A percentile compares a stretch with the other conserved stretches of the same genome.
Conservation (phyloP, 1,140 invertebrate genomes). For the Papilio xuthus region DNA sequence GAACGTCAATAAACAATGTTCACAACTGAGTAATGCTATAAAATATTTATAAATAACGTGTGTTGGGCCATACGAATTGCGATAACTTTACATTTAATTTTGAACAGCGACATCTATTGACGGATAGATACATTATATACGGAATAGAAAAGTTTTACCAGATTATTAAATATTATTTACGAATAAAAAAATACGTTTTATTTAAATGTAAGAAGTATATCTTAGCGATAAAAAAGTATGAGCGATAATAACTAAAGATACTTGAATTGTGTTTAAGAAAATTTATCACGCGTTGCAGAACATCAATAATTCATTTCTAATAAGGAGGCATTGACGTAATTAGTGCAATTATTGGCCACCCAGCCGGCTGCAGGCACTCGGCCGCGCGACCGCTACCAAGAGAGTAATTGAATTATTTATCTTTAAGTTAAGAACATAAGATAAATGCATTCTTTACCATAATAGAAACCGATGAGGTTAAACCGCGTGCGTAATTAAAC, state of each 20-base stretch:
- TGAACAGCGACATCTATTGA: constrained; percentile 67
- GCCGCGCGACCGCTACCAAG: constrained; percentile 35
- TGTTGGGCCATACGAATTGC: constrained; percentile 43
- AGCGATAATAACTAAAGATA: too few species aligned
- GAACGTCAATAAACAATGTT: constrained; percentile 63
- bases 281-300: constrained; percentile 59
- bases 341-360: constrained; percentile 76
- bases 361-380: constrained; percentile 50
- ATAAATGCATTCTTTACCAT: constrained; percentile 66
- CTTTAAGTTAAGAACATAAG: constrained; percentile 58
- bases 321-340: constrained; percentile 73
- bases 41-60: constrained; percentile 61
- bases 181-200: neutral
- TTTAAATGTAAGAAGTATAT: constrained; percentile 28
- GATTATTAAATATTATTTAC: neutral
- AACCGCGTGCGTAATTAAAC: constrained; percentile 63
- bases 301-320: constrained; percentile 78
- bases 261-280: constrained; percentile 43
- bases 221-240: constrained; percentile 42
- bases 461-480: constrained; percentile 57
- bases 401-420: constrained; percentile 73
- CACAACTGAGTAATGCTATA: constrained; percentile 52
- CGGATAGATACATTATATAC: constrained; percentile 52
- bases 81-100: constrained; percentile 45
- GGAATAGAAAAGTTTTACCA: constrained; percentile 3